These are phyloP conservation scores for Leptinotarsa defecta DNA, from an alignment of 1,140 invertebrate species.

Conservation along the genomic window DNA sequence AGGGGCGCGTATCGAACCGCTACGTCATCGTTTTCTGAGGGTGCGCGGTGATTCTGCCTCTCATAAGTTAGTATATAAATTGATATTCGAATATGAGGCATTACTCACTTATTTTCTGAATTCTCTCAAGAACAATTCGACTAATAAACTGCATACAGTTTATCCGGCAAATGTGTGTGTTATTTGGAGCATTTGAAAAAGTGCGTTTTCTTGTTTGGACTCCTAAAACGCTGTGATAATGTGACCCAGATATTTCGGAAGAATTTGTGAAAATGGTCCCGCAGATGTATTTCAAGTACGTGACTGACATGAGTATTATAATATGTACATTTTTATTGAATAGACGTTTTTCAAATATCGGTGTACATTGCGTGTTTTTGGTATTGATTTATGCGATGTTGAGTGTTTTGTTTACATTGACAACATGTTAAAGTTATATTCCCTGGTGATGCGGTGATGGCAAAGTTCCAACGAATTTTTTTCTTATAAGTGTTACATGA, in stretches of 20 bases:
- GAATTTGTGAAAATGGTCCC: background rate
- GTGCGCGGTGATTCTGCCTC: background rate
- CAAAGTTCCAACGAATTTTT: background rate
- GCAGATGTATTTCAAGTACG: slow-evolving; percentile 11
- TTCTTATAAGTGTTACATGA: background rate
- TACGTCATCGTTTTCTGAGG: slow-evolving; percentile 32
- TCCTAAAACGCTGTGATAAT: background rate
- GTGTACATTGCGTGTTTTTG: background rate
- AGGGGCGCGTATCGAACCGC: slow-evolving; percentile 38
- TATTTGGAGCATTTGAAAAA: background rate
- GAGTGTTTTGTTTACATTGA: slow-evolving; percentile 21
- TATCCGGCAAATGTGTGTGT: background rate
- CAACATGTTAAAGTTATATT: background rate
- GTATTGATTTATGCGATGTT: slow-evolving; percentile 16
- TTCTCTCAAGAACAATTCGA: background rate
- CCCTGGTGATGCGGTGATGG: background rate
- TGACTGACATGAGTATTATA: slow-evolving; percentile 4
- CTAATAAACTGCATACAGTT: background rate
- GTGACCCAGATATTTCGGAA: background rate
- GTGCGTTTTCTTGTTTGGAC: background rate
- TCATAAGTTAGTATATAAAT: slow-evolving; percentile 10
- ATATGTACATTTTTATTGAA: background rate
- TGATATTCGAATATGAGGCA: slow-evolving; percentile 19
- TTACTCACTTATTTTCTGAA: slow-evolving; percentile 15
- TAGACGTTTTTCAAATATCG: too few relatives aligned